Percentiles rank a stretch among this genome's conserved stretches.
These are phyloP conservation scores for Gopherus evgoodei DNA, from an alignment of 2,113 vertebrate genomes.

Conservation along the genomic window DNA sequence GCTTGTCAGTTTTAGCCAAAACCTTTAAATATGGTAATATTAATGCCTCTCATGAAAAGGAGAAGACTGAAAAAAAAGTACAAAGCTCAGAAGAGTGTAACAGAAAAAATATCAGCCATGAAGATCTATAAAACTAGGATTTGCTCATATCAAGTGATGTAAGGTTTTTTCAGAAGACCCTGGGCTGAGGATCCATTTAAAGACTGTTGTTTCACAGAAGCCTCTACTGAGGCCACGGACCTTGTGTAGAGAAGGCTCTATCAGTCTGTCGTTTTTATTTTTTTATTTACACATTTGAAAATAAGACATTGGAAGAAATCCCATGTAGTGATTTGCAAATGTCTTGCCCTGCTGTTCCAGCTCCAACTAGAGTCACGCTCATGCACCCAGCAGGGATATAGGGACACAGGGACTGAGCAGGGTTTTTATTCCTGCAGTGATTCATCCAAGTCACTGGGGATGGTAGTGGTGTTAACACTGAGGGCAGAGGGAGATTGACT, in stretches of 20 bases:
- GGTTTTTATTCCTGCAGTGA: neutral
- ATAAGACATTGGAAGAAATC: neutral
- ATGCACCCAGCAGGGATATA: neutral
- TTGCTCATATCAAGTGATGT: neutral
- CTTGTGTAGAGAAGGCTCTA: neutral
- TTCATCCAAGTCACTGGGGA: neutral
- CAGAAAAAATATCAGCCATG: neutral
- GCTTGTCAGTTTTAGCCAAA: neutral
- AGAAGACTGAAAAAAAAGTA: neutral
- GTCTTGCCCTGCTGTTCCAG: neutral
- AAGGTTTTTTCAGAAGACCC: neutral
- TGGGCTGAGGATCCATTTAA: neutral
- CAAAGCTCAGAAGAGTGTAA: neutral
- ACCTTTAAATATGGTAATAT: neutral
- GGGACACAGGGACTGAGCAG: neutral
- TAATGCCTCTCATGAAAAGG: fast-evolving
- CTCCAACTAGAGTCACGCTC: neutral
- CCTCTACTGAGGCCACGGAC: neutral
- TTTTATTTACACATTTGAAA: neutral
- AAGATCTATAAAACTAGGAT: neutral
- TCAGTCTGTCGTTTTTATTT: neutral
- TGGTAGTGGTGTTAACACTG: neutral
- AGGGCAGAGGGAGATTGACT: neutral
- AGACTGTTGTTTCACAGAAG: neutral
- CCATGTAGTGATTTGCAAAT: neutral